phyloP scores from a whole-genome alignment of 1,140 invertebrate genomes.

The Drosophila funebris region DNA sequence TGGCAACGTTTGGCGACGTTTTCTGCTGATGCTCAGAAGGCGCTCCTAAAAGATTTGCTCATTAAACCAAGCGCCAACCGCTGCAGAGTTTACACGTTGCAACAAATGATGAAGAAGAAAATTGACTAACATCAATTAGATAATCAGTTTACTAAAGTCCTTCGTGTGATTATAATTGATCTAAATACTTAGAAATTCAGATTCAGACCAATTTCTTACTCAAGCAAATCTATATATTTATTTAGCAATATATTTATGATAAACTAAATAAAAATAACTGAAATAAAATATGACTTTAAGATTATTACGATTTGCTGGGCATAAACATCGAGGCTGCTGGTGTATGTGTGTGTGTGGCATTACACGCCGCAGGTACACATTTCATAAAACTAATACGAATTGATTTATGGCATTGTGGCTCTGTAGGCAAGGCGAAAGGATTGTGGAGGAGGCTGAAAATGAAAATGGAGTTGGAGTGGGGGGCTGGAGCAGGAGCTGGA shows the following conservation, averaged over 20 bases:
- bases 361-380: slow-evolving; percentile 81
- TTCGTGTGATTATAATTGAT: too few species aligned
- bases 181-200: too few species aligned
- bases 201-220: too few species aligned
- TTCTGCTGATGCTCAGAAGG: slow-evolving; percentile 55
- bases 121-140: not conserved
- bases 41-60: slow-evolving; percentile 70
- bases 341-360: slow-evolving; percentile 18
- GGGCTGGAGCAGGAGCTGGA: not conserved
- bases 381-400: slow-evolving; percentile 84
- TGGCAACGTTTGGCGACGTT: slow-evolving; percentile 60
- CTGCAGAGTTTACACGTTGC: slow-evolving; percentile 5
- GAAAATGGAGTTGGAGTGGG: not conserved
- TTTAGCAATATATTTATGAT: too few species aligned
- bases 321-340: slow-evolving; percentile 13
- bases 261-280: not conserved
- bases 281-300: not conserved
- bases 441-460: slow-evolving; percentile 27
- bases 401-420: slow-evolving; percentile 80
- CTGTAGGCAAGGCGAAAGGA: slow-evolving; percentile 63
- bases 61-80: slow-evolving; percentile 66
- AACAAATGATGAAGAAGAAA: not conserved
- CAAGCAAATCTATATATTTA: too few species aligned
- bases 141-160: too few species aligned
- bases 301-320: not conserved